phyloP scores from a whole-genome alignment of 2,113 vertebrate species.

The Lynx canadensis region DNA sequence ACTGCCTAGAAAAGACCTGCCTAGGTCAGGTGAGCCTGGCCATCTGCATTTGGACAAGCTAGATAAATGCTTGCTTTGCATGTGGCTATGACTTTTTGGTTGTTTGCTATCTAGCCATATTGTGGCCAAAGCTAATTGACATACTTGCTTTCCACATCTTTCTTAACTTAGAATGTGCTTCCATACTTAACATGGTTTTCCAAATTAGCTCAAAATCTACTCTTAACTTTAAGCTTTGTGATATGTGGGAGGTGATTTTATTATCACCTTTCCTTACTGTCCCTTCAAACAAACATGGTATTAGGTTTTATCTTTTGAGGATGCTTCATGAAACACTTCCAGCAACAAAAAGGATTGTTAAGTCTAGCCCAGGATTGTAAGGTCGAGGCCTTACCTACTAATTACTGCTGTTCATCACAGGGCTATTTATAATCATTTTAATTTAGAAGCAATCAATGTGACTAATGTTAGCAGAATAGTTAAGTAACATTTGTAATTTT shows the following conservation, averaged over 20 bases:
- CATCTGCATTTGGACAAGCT: not conserved
- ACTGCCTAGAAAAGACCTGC: not conserved
- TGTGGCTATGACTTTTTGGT: not conserved
- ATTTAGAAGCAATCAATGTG: not conserved
- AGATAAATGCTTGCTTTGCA: not conserved
- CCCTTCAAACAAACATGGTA: not conserved
- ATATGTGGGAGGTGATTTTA: not conserved
- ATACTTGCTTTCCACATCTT: not conserved
- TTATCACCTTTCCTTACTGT: not conserved
- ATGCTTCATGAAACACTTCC: not conserved
- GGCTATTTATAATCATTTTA: not conserved
- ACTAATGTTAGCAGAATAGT: not conserved
- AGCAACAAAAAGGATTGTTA: not conserved
- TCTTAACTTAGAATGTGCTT: not conserved
- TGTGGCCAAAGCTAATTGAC: not conserved
- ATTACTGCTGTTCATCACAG: not conserved
- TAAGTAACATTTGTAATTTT: not conserved
- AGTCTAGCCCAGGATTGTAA: not conserved
- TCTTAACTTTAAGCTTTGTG: not conserved
- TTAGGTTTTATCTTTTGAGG: not conserved
- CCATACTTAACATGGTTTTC: not conserved
- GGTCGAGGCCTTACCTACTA: not conserved
- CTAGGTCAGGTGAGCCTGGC: not conserved
- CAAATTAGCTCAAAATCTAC: not conserved
- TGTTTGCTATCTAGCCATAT: not conserved